Base-by-base conservation (phyloP, 2,888 invertebrate species). In the Pseudanteris insignis region DNA sequence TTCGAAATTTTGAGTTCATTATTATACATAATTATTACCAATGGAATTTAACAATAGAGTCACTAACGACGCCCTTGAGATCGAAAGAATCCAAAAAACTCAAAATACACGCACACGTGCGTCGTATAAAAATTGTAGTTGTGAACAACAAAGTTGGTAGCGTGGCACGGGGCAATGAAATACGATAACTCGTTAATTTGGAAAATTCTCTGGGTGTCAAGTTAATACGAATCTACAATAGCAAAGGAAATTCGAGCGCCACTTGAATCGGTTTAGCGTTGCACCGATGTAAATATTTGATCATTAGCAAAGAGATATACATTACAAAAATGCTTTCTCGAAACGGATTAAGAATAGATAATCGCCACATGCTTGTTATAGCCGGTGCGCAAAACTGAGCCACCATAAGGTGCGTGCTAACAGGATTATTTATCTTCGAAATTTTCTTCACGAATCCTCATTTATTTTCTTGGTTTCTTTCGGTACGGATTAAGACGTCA, bases 381-480 rank as follows among this genome's bases (percentile, higher is more conserved):
- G 11, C 21, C 18, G 43, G 48, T 37, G 37, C 50, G 44, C 50
- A n/a, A 58, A 57, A 44, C 43, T 32, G 7, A 14, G 13, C 18
- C n/a, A 18, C 24, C 48, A 50, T 36, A 43, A 57, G 57, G 48
- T 48, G 53, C 25, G 40, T 34, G 47, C 30, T 46, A 57, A 48
- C 43, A 44, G 48, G 43, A 44, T 50, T 50, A 58, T 50, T 44
- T 50, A 57, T 50, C 33, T 44, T 38, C 2, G 10, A 58, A 32
- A 25, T 21, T 50, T 50, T 57, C 33, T 28, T 43, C 25, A 10
- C 26, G 13, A 2, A 13, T 28, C 10, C 8, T 26, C 57, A 44
- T 44, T 43, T 37, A 55, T 41, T 41, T 33, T 12, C 21, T 32
- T 6, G 11, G n/a, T 15, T 48, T 14, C 46, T 33, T 50, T 57